These are phyloP conservation scores for Tetragnatha montana DNA, from an alignment of 2,888 invertebrate species.

Conservation along the genomic window DNA sequence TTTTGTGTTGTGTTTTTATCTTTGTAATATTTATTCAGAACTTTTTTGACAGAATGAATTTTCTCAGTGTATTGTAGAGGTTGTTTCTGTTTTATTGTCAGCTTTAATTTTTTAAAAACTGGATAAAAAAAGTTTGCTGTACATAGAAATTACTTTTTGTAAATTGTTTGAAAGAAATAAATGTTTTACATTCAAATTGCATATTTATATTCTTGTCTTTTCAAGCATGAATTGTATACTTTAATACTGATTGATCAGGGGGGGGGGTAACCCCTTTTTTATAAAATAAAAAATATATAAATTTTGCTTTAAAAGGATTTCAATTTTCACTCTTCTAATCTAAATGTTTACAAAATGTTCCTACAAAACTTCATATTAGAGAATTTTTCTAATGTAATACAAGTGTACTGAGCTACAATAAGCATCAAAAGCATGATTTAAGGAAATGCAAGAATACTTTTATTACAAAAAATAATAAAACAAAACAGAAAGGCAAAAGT, in stretches of 20 bases:
- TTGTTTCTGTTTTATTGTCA: slow-evolving; percentile 20
- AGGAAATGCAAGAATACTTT: slow-evolving; percentile 29
- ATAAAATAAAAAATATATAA: neutral
- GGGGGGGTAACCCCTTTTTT: too few species aligned
- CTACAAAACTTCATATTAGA: neutral
- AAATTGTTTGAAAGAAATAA: slow-evolving; percentile 39
- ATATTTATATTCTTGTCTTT: neutral
- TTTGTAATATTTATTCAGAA: slow-evolving; percentile 41
- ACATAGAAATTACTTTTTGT: slow-evolving; percentile 39
- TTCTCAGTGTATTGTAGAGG: slow-evolving; percentile 2
- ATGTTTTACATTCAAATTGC: slow-evolving; percentile 8
- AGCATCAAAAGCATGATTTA: neutral
- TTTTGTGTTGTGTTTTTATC: neutral
- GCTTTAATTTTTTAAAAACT: neutral
- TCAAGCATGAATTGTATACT: too few species aligned
- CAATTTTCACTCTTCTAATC: neutral
- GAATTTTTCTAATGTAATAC: neutral
- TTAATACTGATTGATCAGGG: too few species aligned
- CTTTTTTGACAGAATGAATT: slow-evolving; percentile 9
- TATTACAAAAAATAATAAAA: slow-evolving; percentile 41
- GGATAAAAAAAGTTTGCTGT: slow-evolving; percentile 7
- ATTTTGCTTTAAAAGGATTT: neutral
- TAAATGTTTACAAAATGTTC: neutral
- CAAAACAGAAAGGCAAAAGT: neutral
- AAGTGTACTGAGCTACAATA: neutral